phyloP scores from a whole-genome alignment of 2,888 invertebrate genomes.

The Brenthis hecate region DNA sequence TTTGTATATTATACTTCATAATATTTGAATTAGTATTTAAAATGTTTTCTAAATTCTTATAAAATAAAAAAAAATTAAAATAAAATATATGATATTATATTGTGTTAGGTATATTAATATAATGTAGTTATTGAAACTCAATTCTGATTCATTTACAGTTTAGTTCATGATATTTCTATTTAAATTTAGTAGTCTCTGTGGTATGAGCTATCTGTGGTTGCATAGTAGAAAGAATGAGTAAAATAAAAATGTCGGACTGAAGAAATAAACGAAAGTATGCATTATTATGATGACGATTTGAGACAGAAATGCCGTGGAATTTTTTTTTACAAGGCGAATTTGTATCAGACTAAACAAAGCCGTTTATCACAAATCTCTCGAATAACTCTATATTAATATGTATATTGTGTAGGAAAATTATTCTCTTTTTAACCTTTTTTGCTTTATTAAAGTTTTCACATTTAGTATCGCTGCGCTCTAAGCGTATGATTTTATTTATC shows the following conservation, averaged over 20 bases:
- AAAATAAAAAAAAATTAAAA: too few relatives aligned
- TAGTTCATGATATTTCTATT: neutral
- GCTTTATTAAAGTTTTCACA: too few relatives aligned
- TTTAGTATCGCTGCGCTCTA: too few relatives aligned
- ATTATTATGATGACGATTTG: conserved; percentile 77
- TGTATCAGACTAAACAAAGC: conserved; percentile 6
- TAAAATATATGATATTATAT: too few relatives aligned
- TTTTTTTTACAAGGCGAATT: conserved; percentile 28
- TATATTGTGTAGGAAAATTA: too few relatives aligned
- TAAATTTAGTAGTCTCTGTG: conserved; percentile 27
- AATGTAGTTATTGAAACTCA: too few relatives aligned
- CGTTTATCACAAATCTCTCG: neutral
- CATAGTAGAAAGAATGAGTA: conserved; percentile 61
- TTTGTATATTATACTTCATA: neutral
- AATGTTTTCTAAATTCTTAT: too few relatives aligned
- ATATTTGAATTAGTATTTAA: neutral
- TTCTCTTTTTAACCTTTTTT: too few relatives aligned
- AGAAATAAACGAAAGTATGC: conserved; percentile 80
- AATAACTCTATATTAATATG: too few relatives aligned
- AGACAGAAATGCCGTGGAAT: conserved; percentile 50
- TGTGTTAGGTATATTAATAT: too few relatives aligned
- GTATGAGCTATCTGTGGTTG: conserved; percentile 42
- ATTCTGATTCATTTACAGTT: neutral
- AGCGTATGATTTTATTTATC: too few relatives aligned
- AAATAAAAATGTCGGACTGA: conserved; percentile 74